Base-by-base conservation (phyloP, 2,797 vertebrate species). In the Neosilurus mollespiculum region DNA sequence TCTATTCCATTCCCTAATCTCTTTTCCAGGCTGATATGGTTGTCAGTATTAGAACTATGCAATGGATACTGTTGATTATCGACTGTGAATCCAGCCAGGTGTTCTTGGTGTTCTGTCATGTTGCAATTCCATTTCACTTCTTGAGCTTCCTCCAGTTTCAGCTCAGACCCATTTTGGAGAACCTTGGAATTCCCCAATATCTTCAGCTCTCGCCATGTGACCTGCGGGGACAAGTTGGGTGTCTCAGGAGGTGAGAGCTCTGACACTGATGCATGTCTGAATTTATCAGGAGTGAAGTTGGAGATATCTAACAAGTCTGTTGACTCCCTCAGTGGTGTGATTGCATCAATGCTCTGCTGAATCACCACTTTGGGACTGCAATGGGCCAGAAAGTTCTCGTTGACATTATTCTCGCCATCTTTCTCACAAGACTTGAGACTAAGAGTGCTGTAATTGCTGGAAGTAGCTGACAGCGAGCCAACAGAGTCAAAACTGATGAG, bases 271-370 rank as follows among this genome's bases (percentile, higher is more conserved):
- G 97, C 97, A 92, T 99, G 97, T 91, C 98, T 96, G 93, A 99
- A 99, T 92, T 98, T 98, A 94, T 99, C 98, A 59, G 98, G 98
- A 81, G 98, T 99, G 91, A 99, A 99, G 94, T 99, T 99, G 83
- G 98, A 99, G 91, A 99, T 99, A 92, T 99, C 98, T 90, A 99
- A 95, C 91, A 99, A 96, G 93, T 99, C 98, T 72, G 96, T 96
- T 87, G 98, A 98, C 93, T 99, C 98, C 91, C 98, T 97, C 88
- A 99, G 87, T 76, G 98, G 98, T 76, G 96, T 95, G 90, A 99
- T 96, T 93, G 98, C 96, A 80, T 99, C 97, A 91, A 97, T 95
- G 93, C 97, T 99, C 91, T 99, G 97, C 93, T 99, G 98, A 94
- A 99, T 98, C 93, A 99, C 96, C 90, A 99, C 95, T 93, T 99